Conservation (phyloP, 2,797 vertebrate genomes). For the Salarias fasciatus region DNA sequence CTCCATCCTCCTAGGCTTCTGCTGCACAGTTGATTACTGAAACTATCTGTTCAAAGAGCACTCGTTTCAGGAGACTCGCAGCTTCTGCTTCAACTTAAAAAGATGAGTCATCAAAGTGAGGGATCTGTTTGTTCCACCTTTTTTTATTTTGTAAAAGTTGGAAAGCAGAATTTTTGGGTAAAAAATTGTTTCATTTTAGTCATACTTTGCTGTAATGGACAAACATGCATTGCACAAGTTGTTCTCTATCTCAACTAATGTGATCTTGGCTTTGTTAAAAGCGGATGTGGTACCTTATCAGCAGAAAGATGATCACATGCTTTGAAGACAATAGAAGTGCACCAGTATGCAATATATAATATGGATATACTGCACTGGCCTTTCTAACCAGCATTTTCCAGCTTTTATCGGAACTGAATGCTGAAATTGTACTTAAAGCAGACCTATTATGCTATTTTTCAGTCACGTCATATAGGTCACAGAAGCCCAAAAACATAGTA, state of each 20-base stretch:
- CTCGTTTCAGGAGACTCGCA: constrained; percentile 55
- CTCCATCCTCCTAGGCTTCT: constrained; percentile 39
- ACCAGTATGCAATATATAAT: constrained; percentile 26
- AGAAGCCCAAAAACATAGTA: too few species aligned
- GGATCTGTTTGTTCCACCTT: constrained; percentile 27
- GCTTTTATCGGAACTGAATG: too few species aligned
- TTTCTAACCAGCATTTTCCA: background rate
- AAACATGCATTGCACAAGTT: background rate
- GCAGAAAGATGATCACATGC: constrained; percentile 16
- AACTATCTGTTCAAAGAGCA: constrained; percentile 48
- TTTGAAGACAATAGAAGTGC: constrained; percentile 18
- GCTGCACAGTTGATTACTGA: constrained; percentile 30
- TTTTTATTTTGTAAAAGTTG: constrained; percentile 14
- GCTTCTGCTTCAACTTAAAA: constrained; percentile 41
- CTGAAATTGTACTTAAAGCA: too few species aligned
- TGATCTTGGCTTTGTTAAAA: constrained; percentile 13
- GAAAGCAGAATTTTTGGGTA: background rate
- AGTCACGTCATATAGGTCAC: too few species aligned
- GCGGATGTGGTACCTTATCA: constrained; percentile 19
- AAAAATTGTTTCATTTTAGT: constrained; percentile 4
- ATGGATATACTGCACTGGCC: background rate
- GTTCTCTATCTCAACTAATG: background rate
- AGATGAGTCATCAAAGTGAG: constrained; percentile 53
- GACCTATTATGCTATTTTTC: too few species aligned
- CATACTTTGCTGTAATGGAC: background rate